These are phyloP conservation scores for Habroteleia sp. DNA, from an alignment of 2,888 invertebrate genomes.

Conservation along the genomic window DNA sequence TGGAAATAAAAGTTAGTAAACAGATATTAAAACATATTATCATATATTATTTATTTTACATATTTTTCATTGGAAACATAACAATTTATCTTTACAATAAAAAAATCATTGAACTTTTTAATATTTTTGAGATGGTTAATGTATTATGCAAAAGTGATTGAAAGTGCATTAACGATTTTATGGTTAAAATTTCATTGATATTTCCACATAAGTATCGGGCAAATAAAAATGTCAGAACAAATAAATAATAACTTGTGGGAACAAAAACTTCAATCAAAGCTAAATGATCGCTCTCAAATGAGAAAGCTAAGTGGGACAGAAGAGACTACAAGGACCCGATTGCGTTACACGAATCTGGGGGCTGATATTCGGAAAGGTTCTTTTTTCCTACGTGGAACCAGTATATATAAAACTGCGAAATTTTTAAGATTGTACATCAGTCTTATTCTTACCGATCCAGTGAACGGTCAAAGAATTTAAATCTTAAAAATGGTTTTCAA, in stretches of 20 bases:
- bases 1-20: too few relatives aligned
- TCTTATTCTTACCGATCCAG: constrained; percentile 53
- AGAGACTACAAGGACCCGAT: constrained; percentile 56
- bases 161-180: too few relatives aligned
- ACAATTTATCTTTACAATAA: too few relatives aligned
- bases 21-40: too few relatives aligned
- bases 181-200: too few relatives aligned
- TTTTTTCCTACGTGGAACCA: constrained; percentile 41
- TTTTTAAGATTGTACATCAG: constrained; percentile 48
- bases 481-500: constrained; percentile 55
- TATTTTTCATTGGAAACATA: too few relatives aligned
- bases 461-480: constrained; percentile 49
- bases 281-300: constrained; percentile 48
- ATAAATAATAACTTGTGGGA: constrained; percentile 36
- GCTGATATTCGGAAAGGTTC: constrained; percentile 55
- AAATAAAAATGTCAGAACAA: constrained; percentile 26
- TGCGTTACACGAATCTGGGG: constrained; percentile 44
- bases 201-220: constrained; percentile 1
- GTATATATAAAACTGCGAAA: constrained; percentile 59
- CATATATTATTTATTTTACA: too few relatives aligned
- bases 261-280: constrained; percentile 57
- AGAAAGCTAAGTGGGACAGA: constrained; percentile 56
- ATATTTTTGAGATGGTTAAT: too few relatives aligned
- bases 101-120: too few relatives aligned
- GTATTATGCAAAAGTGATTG: too few relatives aligned